Conservation (phyloP, 2,888 invertebrate species). For the Heterodera filipjevi region DNA sequence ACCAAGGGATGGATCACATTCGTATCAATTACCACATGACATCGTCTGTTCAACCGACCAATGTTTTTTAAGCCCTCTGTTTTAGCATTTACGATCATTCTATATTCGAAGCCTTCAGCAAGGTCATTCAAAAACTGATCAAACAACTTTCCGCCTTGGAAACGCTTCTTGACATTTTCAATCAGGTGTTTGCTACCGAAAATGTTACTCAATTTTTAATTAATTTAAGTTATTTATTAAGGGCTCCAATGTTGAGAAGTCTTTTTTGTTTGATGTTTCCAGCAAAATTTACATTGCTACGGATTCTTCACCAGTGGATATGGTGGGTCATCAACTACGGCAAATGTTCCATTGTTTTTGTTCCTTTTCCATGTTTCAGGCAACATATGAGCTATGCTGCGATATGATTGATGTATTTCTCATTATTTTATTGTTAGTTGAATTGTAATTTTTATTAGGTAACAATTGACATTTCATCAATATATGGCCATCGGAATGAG, state of each 20-base stretch:
- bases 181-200: constrained; percentile 49
- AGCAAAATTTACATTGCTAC: constrained; percentile 95
- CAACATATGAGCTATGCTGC: constrained; percentile 95
- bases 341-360: background rate
- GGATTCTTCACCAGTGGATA: constrained; percentile 96
- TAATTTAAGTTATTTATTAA: constrained; percentile 67
- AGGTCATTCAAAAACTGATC: constrained; percentile 98
- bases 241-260: constrained; percentile 99
- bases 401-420: constrained; percentile 94
- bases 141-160: constrained; percentile 94
- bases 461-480: constrained; percentile 96
- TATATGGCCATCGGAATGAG: constrained; percentile 74
- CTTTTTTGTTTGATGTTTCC: constrained; percentile 98
- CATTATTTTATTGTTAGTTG: background rate
- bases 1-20: constrained; percentile 70
- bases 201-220: too few species aligned
- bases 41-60: constrained; percentile 62
- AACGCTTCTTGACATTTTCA: constrained; percentile 76
- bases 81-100: constrained; percentile 93
- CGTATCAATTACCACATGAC: constrained; percentile 54
- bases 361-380: too few species aligned
- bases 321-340: constrained; percentile 74
- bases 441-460: too few species aligned
- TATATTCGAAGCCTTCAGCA: constrained; percentile 99
- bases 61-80: constrained; percentile 31